These are phyloP conservation scores for Acanthosepion pharaonis DNA, from an alignment of 2,888 invertebrate species.

Conservation along the genomic window DNA sequence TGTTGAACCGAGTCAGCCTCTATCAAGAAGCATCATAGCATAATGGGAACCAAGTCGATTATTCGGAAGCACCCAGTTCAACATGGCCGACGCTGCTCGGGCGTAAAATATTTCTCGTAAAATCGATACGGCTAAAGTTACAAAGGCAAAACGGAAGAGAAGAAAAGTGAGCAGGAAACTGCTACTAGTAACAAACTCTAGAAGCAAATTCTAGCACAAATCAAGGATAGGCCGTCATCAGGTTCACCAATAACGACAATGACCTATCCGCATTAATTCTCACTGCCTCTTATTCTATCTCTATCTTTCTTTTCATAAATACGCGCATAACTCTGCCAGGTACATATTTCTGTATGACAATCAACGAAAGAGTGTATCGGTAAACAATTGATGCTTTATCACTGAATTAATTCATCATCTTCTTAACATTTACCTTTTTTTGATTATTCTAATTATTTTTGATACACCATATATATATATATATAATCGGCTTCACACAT, in stretches of 20 bases:
- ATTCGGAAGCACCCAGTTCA: not conserved
- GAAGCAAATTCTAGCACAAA: not conserved
- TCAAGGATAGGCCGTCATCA: not conserved
- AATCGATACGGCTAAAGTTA: not conserved
- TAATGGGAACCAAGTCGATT: not conserved
- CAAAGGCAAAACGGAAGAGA: not conserved
- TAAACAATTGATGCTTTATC: too few species aligned
- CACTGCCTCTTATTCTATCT: too few species aligned
- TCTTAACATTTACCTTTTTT: too few species aligned
- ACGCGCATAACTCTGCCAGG: too few species aligned
- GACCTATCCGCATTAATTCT: too few species aligned
- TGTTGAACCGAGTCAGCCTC: constrained; percentile 20
- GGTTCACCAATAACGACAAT: not conserved
- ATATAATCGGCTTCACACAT: too few species aligned
- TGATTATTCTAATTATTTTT: too few species aligned
- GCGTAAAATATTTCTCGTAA: constrained; percentile 1
- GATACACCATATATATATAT: too few species aligned
- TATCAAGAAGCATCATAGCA: not conserved
- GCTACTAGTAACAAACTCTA: not conserved
- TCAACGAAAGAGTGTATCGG: too few species aligned
- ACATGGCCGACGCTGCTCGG: not conserved
- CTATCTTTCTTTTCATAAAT: too few species aligned
- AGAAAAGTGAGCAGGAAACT: not conserved
- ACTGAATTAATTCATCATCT: too few species aligned
- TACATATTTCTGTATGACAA: too few species aligned